phyloP scores from a whole-genome alignment of 2,888 invertebrate genomes.

The Xylota sylvarum region DNA sequence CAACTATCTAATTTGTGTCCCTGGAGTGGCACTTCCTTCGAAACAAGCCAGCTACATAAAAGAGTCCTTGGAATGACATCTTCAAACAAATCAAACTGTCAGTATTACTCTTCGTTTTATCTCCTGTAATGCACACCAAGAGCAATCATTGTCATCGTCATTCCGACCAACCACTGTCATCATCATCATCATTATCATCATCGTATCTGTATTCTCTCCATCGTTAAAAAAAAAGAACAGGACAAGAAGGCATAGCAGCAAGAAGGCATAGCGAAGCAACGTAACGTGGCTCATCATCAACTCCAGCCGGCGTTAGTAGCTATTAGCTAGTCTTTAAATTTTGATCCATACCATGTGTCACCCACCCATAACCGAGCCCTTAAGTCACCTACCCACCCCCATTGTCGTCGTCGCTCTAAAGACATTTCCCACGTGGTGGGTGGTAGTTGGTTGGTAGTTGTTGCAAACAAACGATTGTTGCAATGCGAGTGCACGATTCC shows the following conservation, averaged over 20 bases:
- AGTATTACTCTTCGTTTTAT: conserved; percentile 20
- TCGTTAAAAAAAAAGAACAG: conserved; percentile 6
- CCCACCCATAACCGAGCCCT: conserved; percentile 31
- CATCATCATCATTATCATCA: background rate
- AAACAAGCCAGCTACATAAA: background rate
- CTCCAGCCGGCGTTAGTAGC: conserved; percentile 29
- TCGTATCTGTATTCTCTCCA: background rate
- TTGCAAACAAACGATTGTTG: conserved; percentile 49
- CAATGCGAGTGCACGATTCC: conserved; percentile 40
- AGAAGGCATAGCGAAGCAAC: background rate
- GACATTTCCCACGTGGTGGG: background rate
- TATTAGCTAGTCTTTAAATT: conserved; percentile 26
- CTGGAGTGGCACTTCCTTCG: background rate
- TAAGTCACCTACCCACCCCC: conserved; percentile 4
- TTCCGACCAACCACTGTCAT: conserved; percentile 2
- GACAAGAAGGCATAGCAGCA: background rate
- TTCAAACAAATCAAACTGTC: conserved; percentile 40
- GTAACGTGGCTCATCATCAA: conserved; percentile 37
- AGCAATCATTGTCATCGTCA: conserved; percentile 37
- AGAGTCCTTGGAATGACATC: conserved; percentile 11
- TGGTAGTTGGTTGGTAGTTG: background rate
- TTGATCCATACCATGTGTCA: conserved; percentile 32
- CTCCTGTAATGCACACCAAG: conserved; percentile 21
- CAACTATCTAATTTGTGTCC: background rate
- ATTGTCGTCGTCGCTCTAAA: background rate